Base-by-base conservation (phyloP, 2,113 vertebrate species). In the Sapajus apella region DNA sequence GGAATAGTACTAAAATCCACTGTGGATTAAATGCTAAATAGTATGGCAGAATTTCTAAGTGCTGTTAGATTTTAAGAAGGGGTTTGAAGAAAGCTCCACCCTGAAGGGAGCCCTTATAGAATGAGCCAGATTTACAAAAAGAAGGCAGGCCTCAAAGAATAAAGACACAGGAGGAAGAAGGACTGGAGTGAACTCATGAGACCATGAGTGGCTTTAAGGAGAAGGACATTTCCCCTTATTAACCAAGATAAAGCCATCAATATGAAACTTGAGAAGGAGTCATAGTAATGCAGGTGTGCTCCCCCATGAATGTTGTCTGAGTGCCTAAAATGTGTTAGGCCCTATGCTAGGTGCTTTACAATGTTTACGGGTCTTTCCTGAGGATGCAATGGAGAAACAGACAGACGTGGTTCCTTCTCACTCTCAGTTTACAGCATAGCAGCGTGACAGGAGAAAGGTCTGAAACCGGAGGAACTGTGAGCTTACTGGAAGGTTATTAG, bases 151-250 rank as follows among this genome's bases (percentile, higher is more conserved):
- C 66, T 95, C 52, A 64, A 37, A 91, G 86, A 82, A 88, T 64
- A 87, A 82, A 77, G 76, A 90, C 43, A 32, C 3, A 23, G 45
- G 61, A 81, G 68, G 70, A 64, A 61, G 85, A 92, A 89, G 79
- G 87, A 89, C 35, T 55, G 52, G 84, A 47, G 25, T 87, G 91
- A 84, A 56, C 72, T 92, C 88, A 87, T 35, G 86, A 96, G 61
- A 73, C 23, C 11, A 37, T 12, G 12, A 80, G 23, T 76, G 64
- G 75, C 77, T 91, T 90, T 87, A 86, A 81, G 86, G 80, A 95
- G 73, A 81, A 58, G 56, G 86, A 70, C 17, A 56, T 86, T 83
- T 86, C 55, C 87, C 75, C 43, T 75, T 72, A 84, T 94, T 89
- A 56, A 85, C 45, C 47, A 18, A 80, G 84, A 84, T 58, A 64